A percentile compares a stretch with the other conserved stretches of the same genome.
Evolutionary conservation across 2,888 invertebrate genomes (phyloP).

Genomic region (Petrolisthes cinctipes): DNA sequence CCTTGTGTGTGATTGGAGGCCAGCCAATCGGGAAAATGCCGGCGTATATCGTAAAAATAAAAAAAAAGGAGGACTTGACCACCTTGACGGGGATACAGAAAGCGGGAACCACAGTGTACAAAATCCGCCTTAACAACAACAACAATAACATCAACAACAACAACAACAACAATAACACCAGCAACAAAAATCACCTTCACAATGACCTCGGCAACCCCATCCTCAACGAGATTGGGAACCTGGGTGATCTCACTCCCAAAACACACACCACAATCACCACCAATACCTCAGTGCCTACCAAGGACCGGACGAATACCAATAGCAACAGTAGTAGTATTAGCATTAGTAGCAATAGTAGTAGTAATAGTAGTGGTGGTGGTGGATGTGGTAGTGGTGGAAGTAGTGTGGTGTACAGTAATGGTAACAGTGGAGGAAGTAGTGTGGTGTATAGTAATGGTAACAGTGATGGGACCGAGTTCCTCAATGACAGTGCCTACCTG

Average conservation of each 20-base stretch:
- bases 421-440: too few species aligned
- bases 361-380: not conserved
- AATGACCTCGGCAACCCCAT: not conserved
- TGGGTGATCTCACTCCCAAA: not conserved
- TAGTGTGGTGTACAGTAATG: not conserved
- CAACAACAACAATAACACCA: not conserved
- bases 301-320: too few species aligned
- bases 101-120: conserved; percentile 51
- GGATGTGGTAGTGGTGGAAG: not conserved
- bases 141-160: conserved; percentile 29
- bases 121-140: conserved; percentile 46
- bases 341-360: too few species aligned
- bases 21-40: conserved; percentile 32
- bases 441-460: not conserved
- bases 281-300: not conserved
- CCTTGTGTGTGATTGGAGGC: too few species aligned
- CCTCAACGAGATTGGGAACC: conserved; percentile 5
- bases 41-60: conserved; percentile 56
- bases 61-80: conserved; percentile 48
- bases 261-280: not conserved
- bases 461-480: not conserved
- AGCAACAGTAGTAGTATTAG: too few species aligned
- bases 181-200: not conserved
- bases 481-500: conserved; percentile 22
- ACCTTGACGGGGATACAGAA: conserved; percentile 40